Base-by-base conservation (phyloP, 2,888 invertebrate species). In the Cecidostiba fungosa region DNA sequence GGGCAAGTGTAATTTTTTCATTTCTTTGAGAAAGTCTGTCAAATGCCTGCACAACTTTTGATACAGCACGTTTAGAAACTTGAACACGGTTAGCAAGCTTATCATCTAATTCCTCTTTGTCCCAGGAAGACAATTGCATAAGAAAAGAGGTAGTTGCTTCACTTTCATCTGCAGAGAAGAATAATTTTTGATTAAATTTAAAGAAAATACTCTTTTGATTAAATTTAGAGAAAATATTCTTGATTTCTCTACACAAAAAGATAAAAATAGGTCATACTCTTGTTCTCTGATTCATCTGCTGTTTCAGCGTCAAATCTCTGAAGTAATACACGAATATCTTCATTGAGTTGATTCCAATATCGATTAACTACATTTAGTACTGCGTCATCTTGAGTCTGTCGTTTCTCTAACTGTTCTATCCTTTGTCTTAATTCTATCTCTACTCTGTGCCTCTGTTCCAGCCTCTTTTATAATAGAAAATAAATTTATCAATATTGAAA, bases 241-340 rank as follows among this genome's bases (percentile, higher is more conserved):
- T 1, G 2, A 59, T 59, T n/a, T 59, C 3, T 59, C 23, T 59
- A 23, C 19, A 23, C n/a, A 59, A 59, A n/a, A 59, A 10, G 3
- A 6, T 19, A 0, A 6, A n/a, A 36, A 23, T 16, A 39, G 16
- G 59, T 50, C 93, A 94, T 95, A 98, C 98, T 98, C 94, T 97
- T 97, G 92, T 97, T 98, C 94, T 99, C 99, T 0, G 97, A 97
- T 93, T 99, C 99, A 94, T 99, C 98, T 6, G 98, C 98, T 16
- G 98, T 98, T 94, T 99, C 99, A 0, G 98, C 98, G 95, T 99
- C 99, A 94, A 99, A 99, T 88, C 99, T 95, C 93, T 99, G 99
- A 88, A 99, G 94, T 84, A 99, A 94, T 19, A 99, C 97, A 88
- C 99, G 95, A 89, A 99, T 98, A 93, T 99, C 99, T 94, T 99